Evolutionary conservation across 2,888 invertebrate genomes (phyloP), one percentile per base, ranked within the genome.

Genomic region (Polydrusus cervinus): DNA sequence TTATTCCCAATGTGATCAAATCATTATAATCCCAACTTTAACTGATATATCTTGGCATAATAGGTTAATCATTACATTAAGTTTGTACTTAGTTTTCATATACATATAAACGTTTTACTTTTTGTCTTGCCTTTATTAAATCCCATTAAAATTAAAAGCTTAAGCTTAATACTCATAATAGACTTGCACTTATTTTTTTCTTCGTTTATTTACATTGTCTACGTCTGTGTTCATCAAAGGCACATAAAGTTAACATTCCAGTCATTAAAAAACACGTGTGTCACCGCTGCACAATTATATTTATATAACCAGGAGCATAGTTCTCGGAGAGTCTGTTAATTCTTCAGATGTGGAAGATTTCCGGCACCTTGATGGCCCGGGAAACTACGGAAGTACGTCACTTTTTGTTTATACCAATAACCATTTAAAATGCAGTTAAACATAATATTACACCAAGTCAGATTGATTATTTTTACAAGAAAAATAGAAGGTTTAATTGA

Each of bases 391-490:
- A 84, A 83, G 82, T 82, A 80, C 83, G 82, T 82, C 82, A 80
- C 79, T 82, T 79, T 79, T 80, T 83, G 82, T 83, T 83, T 83
- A 83, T 82, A 81, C 80, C 83, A 83, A 84, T 84, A 83, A 82
- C 80, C 83, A 81, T 82, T 85, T 84, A 85, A 83, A 84, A 82
- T 82, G 84, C 85, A 84, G 84, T 85, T 85, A 85, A 85, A 85
- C 82, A 83, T 84, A 85, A 84, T 84, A 83, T 81, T 69, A 83
- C 79, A 81, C 80, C 74, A 51, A 78, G 80, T 78, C 78, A 76
- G 78, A 80, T 80, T 82, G 85, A 85, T 86, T 86, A 85, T 86
- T 86, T 86, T 85, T 81, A 78, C 84, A 83, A 84, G 83, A 83
- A 84, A 85, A 83, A 82, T 82, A 76, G 81, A 79, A 80, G 61